These are phyloP conservation scores for Hoplodrina blanda DNA, from an alignment of 2,888 invertebrate genomes.

Conservation along the genomic window DNA sequence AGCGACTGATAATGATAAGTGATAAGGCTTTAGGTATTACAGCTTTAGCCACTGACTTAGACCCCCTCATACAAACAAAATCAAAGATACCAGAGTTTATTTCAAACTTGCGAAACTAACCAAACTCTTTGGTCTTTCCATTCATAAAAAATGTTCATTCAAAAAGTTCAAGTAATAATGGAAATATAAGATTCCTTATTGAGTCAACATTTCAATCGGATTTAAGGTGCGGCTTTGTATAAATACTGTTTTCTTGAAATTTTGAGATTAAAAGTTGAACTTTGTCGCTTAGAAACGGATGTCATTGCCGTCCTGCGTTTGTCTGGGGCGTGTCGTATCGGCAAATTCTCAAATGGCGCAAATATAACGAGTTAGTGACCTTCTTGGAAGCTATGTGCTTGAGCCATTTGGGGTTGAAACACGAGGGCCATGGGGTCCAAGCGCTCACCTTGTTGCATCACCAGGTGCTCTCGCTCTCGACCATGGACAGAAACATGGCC, in stretches of 20 bases:
- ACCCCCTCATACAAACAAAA: conserved; percentile 23
- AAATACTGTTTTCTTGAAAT: conserved; percentile 13
- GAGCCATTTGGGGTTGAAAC: too few relatives aligned
- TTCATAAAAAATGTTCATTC: neutral
- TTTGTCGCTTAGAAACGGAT: neutral
- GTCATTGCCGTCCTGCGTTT: too few relatives aligned
- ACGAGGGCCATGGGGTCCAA: too few relatives aligned
- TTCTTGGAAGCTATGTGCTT: too few relatives aligned
- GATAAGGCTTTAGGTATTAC: conserved; percentile 55
- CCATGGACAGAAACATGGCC: too few relatives aligned
- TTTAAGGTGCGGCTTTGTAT: conserved; percentile 50
- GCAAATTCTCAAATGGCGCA: too few relatives aligned
- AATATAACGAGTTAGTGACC: too few relatives aligned
- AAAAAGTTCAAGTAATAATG: conserved; percentile 3
- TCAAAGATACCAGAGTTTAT: conserved; percentile 11
- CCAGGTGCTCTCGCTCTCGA: too few relatives aligned
- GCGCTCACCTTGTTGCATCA: too few relatives aligned
- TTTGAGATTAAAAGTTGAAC: conserved; percentile 11
- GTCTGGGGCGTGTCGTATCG: too few relatives aligned
- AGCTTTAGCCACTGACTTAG: conserved; percentile 24
- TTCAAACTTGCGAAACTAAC: conserved; percentile 9
- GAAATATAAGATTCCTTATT: conserved; percentile 4
- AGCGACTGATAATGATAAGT: conserved; percentile 56
- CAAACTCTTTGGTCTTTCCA: conserved; percentile 9
- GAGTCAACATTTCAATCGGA: conserved; percentile 29